Evolutionary conservation across 2,888 invertebrate genomes (phyloP).

Genomic region (Germaria angustata): DNA sequence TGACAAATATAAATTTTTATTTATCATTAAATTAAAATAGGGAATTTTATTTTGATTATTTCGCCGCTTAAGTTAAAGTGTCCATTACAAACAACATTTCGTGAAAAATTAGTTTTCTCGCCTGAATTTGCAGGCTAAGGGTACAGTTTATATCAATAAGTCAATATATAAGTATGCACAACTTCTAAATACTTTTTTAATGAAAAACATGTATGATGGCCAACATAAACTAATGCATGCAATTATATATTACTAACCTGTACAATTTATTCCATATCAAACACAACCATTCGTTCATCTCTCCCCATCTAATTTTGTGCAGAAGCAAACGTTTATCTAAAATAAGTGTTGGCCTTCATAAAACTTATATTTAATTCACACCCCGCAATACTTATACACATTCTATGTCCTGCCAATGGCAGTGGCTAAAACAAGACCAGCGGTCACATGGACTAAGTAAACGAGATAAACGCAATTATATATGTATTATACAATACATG

Average conservation of each 20-base stretch:
- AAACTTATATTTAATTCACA: slow-evolving; percentile 42
- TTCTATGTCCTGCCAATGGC: slow-evolving; percentile 15
- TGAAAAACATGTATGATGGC: too few relatives aligned
- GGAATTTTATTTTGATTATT: too few relatives aligned
- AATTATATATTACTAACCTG: slow-evolving; percentile 59
- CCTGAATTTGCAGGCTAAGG: too few relatives aligned
- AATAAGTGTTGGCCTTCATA: neutral
- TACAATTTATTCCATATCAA: slow-evolving; percentile 55
- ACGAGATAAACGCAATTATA: neutral
- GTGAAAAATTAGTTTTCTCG: too few relatives aligned
- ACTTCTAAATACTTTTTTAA: too few relatives aligned
- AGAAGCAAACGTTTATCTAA: neutral
- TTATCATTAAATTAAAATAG: too few relatives aligned
- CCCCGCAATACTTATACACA: slow-evolving; percentile 9
- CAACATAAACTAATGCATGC: slow-evolving; percentile 44
- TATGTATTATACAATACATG: neutral
- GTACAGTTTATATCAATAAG: too few relatives aligned
- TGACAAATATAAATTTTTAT: too few relatives aligned
- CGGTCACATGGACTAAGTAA: slow-evolving; percentile 16
- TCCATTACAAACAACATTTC: too few relatives aligned
- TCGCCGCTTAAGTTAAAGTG: too few relatives aligned
- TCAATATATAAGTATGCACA: too few relatives aligned
- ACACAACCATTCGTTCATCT: slow-evolving; percentile 36
- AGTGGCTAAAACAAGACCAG: neutral
- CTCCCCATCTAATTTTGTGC: neutral